phyloP scores from a whole-genome alignment of 2,113 vertebrate species.

The Neogobius melanostomus region DNA sequence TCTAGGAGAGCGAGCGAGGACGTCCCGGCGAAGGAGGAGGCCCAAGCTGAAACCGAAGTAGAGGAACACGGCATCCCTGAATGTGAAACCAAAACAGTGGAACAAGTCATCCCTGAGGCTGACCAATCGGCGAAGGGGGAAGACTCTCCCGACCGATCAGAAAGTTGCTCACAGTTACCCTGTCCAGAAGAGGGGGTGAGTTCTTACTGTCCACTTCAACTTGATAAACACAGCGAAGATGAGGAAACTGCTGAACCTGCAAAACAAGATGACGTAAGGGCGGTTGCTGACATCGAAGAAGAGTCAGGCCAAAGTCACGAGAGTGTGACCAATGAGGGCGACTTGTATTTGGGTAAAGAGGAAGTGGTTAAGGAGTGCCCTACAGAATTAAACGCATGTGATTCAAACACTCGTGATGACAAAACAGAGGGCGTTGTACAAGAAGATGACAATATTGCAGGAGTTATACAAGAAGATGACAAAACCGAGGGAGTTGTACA shows the following conservation, averaged over 20 bases:
- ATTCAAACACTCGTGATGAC: not conserved
- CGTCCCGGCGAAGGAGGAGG: slow-evolving; percentile 4
- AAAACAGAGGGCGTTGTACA: not conserved
- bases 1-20: slow-evolving; percentile 67
- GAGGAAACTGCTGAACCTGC: not conserved
- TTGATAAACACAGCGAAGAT: not conserved
- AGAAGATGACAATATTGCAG: not conserved
- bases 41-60: not conserved
- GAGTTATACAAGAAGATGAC: not conserved
- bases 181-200: not conserved
- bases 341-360: not conserved
- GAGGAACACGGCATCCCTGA: too few relatives aligned
- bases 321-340: not conserved
- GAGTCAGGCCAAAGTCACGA: not conserved
- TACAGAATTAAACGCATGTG: not conserved
- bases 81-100: not conserved
- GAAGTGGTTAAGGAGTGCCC: not conserved
- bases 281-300: not conserved
- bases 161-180: not conserved
- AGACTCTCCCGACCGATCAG: not conserved
- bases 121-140: slow-evolving; percentile 6
- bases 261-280: not conserved
- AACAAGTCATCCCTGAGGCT: not conserved
- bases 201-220: not conserved
- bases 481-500: too few relatives aligned